phyloP scores from a whole-genome alignment of 2,888 invertebrate species.

The Stramonita haemastoma region DNA sequence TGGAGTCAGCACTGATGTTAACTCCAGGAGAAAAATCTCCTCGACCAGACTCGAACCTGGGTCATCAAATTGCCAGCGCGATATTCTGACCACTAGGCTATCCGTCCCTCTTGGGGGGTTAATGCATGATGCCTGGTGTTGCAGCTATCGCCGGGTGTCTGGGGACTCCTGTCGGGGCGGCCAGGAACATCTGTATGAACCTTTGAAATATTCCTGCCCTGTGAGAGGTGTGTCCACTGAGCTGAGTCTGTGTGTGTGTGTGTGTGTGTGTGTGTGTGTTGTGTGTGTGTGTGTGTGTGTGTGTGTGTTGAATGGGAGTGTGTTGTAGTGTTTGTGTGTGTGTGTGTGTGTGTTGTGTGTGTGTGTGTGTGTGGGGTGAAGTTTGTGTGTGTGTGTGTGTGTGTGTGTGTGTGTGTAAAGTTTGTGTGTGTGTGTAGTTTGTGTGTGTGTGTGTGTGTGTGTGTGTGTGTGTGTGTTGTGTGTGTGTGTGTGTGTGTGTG shows the following conservation, averaged over 20 bases:
- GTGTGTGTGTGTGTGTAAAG: too few species aligned
- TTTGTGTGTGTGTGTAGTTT: background rate
- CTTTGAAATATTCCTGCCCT: constrained; percentile 82
- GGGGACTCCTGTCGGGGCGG: constrained; percentile 90
- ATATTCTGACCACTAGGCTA: too few species aligned
- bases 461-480: background rate
- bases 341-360: constrained; percentile 1
- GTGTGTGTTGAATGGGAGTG: background rate
- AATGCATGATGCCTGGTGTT: background rate
- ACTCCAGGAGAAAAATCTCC: too few species aligned
- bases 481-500: background rate
- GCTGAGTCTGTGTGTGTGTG: background rate
- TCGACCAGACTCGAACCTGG: too few species aligned
- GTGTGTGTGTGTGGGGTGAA: background rate
- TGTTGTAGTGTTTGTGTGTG: background rate
- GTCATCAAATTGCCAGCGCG: too few species aligned
- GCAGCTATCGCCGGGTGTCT: constrained; percentile 86
- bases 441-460: background rate
- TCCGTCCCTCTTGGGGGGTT: too few species aligned
- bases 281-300: constrained; percentile 1
- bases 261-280: constrained; percentile 17
- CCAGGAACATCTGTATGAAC: constrained; percentile 83
- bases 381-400: too few species aligned
- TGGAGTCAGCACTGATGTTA: too few species aligned
- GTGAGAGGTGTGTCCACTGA: constrained; percentile 56